phyloP scores from a whole-genome alignment of 2,888 invertebrate genomes.

The Carterocephalus palaemon region DNA sequence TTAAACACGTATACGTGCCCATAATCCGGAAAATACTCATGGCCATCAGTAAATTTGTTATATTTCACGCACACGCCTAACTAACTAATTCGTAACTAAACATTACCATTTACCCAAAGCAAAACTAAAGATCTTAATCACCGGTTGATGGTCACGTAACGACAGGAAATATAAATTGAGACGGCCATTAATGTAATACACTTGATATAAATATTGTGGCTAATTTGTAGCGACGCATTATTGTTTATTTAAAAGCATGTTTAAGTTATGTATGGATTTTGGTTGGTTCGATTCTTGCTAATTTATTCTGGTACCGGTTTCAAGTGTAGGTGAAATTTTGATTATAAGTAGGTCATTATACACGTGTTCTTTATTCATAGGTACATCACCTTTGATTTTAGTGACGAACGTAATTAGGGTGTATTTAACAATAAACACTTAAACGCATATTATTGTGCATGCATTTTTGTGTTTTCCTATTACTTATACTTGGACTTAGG shows the following conservation, averaged over 20 bases:
- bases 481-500: too few species aligned
- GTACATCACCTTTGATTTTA: too few species aligned
- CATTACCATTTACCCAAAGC: conserved; percentile 23
- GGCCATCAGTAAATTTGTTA: conserved; percentile 51
- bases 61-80: conserved; percentile 49
- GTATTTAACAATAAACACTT: too few species aligned
- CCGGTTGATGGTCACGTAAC: conserved; percentile 16
- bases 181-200: conserved; percentile 19
- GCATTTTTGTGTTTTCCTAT: too few species aligned
- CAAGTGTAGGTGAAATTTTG: too few species aligned
- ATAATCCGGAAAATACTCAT: conserved; percentile 31
- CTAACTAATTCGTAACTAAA: conserved; percentile 10
- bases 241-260: background rate
- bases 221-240: conserved; percentile 12
- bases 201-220: conserved; percentile 17
- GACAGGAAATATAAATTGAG: conserved; percentile 30
- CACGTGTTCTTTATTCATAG: too few species aligned
- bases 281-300: conserved; percentile 4
- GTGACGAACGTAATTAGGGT: too few species aligned
- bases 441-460: too few species aligned
- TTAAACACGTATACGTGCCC: conserved; percentile 39
- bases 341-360: too few species aligned
- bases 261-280: too few species aligned
- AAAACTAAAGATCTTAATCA: conserved; percentile 21
- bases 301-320: conserved; percentile 6